A percentile compares a stretch with the other conserved stretches of the same genome.
phyloP scores from a whole-genome alignment of 2,113 vertebrate genomes.

The Nibea coibor region DNA sequence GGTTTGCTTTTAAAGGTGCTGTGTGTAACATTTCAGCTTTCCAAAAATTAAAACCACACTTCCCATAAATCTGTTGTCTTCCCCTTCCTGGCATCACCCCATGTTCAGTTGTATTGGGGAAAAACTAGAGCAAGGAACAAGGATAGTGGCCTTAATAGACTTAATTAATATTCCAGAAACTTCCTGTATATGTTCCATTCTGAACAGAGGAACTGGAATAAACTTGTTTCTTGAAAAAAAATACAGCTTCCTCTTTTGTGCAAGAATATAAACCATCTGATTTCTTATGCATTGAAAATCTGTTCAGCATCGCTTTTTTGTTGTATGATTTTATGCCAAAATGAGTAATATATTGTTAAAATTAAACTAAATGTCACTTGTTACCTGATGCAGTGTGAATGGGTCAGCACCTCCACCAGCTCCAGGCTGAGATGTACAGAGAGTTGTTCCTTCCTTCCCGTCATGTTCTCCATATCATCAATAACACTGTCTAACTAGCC shows the following conservation, averaged over 20 bases:
- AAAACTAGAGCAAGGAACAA: neutral
- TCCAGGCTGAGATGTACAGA: neutral
- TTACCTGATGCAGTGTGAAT: too few species aligned
- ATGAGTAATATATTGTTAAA: too few species aligned
- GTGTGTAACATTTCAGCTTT: neutral
- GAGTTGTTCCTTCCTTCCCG: too few species aligned
- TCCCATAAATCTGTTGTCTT: slow-evolving; percentile 2
- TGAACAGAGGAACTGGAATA: slow-evolving; percentile 14
- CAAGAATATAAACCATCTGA: neutral
- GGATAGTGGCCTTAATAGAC: neutral
- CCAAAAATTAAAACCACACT: slow-evolving; percentile 35
- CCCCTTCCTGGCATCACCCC: neutral
- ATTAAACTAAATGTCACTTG: too few species aligned
- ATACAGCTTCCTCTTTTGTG: neutral
- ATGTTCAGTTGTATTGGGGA: neutral
- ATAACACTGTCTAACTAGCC: too few species aligned
- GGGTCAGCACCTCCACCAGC: too few species aligned
- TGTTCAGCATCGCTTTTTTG: neutral
- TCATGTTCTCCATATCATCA: too few species aligned
- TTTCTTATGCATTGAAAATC: slow-evolving; percentile 1
- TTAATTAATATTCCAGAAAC: neutral
- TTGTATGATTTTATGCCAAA: neutral
- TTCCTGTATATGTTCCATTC: neutral
- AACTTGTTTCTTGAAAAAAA: slow-evolving; percentile 1
- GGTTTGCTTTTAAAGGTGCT: slow-evolving; percentile 17